These are phyloP conservation scores for Lomographa bimaculata DNA, from an alignment of 2,888 invertebrate genomes.

Conservation along the genomic window DNA sequence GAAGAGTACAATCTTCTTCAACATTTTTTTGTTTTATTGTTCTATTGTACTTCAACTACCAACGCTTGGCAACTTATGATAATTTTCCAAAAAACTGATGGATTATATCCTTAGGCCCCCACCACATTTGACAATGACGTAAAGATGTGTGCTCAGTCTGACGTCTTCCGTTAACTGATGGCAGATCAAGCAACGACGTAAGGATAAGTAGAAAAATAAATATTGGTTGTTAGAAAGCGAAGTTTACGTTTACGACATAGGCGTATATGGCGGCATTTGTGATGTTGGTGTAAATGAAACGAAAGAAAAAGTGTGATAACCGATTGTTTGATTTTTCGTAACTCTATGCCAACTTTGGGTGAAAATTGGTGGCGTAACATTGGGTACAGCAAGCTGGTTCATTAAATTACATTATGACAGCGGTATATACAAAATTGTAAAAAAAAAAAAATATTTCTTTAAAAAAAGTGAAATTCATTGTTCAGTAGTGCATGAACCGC, in stretches of 20 bases:
- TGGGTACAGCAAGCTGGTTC: not conserved
- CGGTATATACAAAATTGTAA: constrained; percentile 7
- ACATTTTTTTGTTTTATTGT: constrained; percentile 53
- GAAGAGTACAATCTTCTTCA: constrained; percentile 60
- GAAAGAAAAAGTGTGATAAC: constrained; percentile 77
- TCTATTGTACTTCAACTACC: constrained; percentile 56
- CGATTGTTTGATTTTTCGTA: constrained; percentile 74
- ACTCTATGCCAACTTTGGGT: constrained; percentile 47
- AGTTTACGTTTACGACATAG: constrained; percentile 72
- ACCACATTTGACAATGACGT: constrained; percentile 66
- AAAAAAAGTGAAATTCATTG: constrained; percentile 46
- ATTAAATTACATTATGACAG: too few relatives aligned
- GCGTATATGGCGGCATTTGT: constrained; percentile 57
- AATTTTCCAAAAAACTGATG: constrained; percentile 74
- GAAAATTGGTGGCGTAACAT: constrained; percentile 50
- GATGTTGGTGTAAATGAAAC: constrained; percentile 66
- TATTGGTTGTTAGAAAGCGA: constrained; percentile 81
- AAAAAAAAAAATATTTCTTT: not conserved
- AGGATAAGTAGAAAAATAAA: constrained; percentile 82
- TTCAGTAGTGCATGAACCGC: constrained; percentile 59
- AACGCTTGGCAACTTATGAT: constrained; percentile 73
- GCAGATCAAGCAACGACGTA: constrained; percentile 57
- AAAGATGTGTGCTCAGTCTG: constrained; percentile 64
- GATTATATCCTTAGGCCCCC: constrained; percentile 79
- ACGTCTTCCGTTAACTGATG: constrained; percentile 68